Base-by-base conservation (phyloP, 1,140 invertebrate species). In the Eufriesea mexicana region DNA sequence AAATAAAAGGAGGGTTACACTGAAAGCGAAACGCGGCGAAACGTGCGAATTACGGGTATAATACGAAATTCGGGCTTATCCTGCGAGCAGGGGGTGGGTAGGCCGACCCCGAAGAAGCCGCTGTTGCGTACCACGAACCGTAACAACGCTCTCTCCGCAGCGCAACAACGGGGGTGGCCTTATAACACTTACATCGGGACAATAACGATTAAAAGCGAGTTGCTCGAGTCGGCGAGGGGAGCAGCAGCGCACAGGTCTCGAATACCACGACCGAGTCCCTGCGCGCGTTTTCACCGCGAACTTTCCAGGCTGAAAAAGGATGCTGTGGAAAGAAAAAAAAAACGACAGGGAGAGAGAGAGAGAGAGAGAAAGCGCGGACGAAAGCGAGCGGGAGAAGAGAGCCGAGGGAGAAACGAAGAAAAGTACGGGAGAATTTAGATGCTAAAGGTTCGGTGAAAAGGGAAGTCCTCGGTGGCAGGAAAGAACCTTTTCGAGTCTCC, bases 181-280 rank as follows among this genome's bases (percentile, higher is more conserved):
- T 86, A 88, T 88, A 86, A 90, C 86, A 79, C 85, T 89, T 87
- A 89, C 85, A 84, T 90, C 84, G 85, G 84, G 76, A 90, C 89
- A 87, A 87, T 90, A 90, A 90, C 89, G 89, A 90, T 90, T 90
- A 90, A 90, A 89, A 90, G 82, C 79, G 83, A 68, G 86, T 79
- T n/a, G 83, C 16, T n/a, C 55, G 67, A 49, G 76, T 51, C 57
- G 23, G 77, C 77, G 4, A 54, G 54, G 55, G 64, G 70, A 71
- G 67, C 47, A 51, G 5, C 2, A 59, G 10, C 35, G 35, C 35
- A 35, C 35, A 54, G 10, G 10, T n/a, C 45, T 14, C 25, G 25
- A 71, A 71, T 71, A 71, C 42, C 2, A 42, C 5, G 59, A 18
- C 45, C 47, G 18, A 23, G 20, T n/a, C 35, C 45, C 42, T 42